A percentile compares a stretch with the other conserved stretches of the same genome.
Conservation (phyloP, 2,797 vertebrate species). For the Hippopotamyrus pictus region DNA sequence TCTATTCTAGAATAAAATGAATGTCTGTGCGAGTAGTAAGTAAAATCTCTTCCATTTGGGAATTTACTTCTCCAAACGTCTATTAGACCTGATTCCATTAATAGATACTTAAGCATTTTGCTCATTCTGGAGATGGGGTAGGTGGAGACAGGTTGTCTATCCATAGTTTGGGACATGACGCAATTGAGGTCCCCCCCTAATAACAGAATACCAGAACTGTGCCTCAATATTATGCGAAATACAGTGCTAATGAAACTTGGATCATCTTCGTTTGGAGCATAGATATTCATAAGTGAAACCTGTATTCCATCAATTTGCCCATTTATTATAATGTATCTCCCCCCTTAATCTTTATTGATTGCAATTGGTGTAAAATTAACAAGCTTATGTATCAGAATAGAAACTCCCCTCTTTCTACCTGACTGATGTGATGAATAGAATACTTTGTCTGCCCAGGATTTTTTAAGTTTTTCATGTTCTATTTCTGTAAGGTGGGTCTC, state of each 20-base stretch:
- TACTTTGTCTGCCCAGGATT: constrained; percentile 25
- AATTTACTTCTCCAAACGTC: constrained; percentile 14
- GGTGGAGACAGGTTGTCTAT: neutral
- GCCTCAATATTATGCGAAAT: neutral
- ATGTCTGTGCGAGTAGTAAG: neutral
- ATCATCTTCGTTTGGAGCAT: constrained; percentile 23
- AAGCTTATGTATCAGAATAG: constrained; percentile 14
- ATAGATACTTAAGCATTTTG: constrained; percentile 4
- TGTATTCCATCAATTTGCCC: constrained; percentile 20
- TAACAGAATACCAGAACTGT: constrained; percentile 4
- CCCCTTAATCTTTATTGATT: constrained; percentile 10
- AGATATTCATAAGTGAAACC: constrained; percentile 21
- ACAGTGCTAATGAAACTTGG: constrained; percentile 5
- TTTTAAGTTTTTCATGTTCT: constrained; percentile 21
- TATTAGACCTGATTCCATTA: neutral
- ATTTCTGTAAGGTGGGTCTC: constrained; percentile 18
- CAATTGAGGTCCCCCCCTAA: constrained; percentile 10
- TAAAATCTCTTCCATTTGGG: neutral
- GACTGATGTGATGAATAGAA: constrained; percentile 21
- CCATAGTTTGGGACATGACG: neutral
- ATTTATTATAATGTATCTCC: constrained; percentile 11
- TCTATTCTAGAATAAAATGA: neutral
- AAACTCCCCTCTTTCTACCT: constrained; percentile 18
- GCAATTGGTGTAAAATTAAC: constrained; percentile 8
- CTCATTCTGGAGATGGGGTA: neutral